Conservation (phyloP, 2,113 vertebrate genomes). For the Callospermophilus lateralis region DNA sequence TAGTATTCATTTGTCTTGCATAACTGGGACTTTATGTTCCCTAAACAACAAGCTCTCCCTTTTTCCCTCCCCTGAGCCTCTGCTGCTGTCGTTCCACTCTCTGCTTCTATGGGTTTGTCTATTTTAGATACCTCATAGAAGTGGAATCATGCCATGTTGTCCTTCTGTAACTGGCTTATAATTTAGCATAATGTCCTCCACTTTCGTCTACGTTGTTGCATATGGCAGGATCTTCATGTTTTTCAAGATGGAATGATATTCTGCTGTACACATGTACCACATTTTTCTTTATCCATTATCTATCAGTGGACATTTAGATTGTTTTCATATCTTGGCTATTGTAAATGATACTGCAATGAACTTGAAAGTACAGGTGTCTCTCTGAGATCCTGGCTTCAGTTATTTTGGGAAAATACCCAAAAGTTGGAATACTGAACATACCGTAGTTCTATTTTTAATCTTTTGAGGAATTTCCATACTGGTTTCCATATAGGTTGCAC, state of each 20-base stretch:
- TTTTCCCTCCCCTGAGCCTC: not conserved
- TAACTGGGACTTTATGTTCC: not conserved
- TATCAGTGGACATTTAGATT: not conserved
- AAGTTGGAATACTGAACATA: not conserved
- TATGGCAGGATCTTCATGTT: not conserved
- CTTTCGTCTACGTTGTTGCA: not conserved
- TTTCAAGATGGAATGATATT: not conserved
- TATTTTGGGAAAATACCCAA: conserved; percentile 20
- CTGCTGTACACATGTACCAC: not conserved
- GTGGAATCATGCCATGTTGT: not conserved
- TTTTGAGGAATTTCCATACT: not conserved
- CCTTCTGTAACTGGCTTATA: not conserved
- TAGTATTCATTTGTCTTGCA: not conserved
- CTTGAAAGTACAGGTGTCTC: not conserved
- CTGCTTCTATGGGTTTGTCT: not conserved
- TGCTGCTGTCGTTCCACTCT: not conserved
- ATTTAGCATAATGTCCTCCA: not conserved
- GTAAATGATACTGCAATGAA: not conserved
- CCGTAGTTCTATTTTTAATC: conserved; percentile 24
- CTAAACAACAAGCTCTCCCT: not conserved
- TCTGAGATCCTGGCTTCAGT: conserved; percentile 18
- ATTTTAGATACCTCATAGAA: not conserved
- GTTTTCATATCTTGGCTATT: not conserved
- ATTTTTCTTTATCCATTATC: conserved; percentile 4
- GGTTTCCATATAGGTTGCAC: not conserved